Conservation (phyloP, 2,113 vertebrate genomes). For the Cottus gobio region DNA sequence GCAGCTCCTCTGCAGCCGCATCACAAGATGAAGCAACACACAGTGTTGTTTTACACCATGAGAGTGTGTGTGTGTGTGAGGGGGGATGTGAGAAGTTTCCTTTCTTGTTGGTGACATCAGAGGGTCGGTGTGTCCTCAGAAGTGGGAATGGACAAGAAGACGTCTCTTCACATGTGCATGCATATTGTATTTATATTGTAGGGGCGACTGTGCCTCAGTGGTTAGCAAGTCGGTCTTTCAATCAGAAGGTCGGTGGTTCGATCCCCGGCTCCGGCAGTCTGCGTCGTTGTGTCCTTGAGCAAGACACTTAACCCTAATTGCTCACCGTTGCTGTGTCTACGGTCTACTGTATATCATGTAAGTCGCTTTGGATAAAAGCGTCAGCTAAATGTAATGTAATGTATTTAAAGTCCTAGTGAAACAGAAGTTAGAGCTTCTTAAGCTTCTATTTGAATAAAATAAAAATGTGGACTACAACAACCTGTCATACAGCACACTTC, state of each 20-base stretch:
- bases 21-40: conserved; percentile 48
- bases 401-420: not conserved
- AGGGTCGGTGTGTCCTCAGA: conserved; percentile 29
- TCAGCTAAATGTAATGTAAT: too few relatives aligned
- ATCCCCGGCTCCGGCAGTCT: too few relatives aligned
- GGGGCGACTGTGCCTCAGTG: too few relatives aligned
- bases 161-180: conserved; percentile 3
- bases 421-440: not conserved
- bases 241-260: too few relatives aligned
- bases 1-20: conserved; percentile 49
- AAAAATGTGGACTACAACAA: not conserved
- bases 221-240: too few relatives aligned
- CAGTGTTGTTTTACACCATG: conserved; percentile 11
- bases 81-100: not conserved
- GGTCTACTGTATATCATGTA: too few relatives aligned
- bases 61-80: not conserved
- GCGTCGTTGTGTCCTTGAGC: too few relatives aligned
- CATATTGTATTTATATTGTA: too few relatives aligned
- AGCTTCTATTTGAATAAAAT: not conserved
- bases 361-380: too few relatives aligned
- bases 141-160: conserved; percentile 22
- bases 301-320: too few relatives aligned
- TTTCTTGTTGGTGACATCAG: conserved; percentile 23
- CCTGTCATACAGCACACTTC: not conserved
- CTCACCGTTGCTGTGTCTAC: too few relatives aligned